These are phyloP conservation scores for Aphelinus certus DNA, from an alignment of 1,140 invertebrate species.

Conservation along the genomic window DNA sequence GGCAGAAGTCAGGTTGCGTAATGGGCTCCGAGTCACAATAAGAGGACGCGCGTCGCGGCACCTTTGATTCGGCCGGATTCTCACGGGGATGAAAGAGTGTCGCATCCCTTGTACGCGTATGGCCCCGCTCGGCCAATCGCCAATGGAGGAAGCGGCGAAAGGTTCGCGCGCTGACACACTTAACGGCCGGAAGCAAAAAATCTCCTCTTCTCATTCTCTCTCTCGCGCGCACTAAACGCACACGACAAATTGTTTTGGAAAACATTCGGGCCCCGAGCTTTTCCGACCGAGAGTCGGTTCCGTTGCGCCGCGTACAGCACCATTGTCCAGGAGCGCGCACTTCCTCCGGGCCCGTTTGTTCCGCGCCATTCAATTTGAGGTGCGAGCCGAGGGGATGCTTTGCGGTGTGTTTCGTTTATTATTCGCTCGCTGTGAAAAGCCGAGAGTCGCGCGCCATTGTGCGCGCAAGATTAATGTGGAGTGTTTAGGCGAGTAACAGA, in stretches of 20 bases:
- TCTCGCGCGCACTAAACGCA: too few relatives aligned
- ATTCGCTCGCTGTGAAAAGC: not conserved
- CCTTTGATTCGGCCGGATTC: constrained; percentile 57
- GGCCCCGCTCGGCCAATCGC: constrained; percentile 5
- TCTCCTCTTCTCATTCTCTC: not conserved
- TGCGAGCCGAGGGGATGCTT: not conserved
- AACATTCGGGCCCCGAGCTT: constrained; percentile 8
- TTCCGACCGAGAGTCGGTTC: constrained; percentile 2
- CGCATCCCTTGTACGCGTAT: constrained; percentile 11
- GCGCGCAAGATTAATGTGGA: too few relatives aligned
- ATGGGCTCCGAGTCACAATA: constrained; percentile 55
- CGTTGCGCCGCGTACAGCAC: not conserved
- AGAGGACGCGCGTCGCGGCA: constrained; percentile 42
- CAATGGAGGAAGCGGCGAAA: constrained; percentile 25
- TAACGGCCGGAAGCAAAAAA: constrained; percentile 33
- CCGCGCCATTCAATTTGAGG: not conserved
- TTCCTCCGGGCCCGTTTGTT: not conserved
- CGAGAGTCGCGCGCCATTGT: too few relatives aligned
- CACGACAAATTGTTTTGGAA: constrained; percentile 36
- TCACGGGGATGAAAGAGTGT: constrained; percentile 44
- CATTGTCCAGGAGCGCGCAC: not conserved
- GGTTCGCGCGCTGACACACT: constrained; percentile 12
- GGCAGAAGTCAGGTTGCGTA: constrained; percentile 56
- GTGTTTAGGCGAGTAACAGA: too few relatives aligned
- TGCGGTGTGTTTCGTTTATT: constrained; percentile 7